Conservation (phyloP, 1,140 invertebrate species). For the Mizuhopecten yessoensis region DNA sequence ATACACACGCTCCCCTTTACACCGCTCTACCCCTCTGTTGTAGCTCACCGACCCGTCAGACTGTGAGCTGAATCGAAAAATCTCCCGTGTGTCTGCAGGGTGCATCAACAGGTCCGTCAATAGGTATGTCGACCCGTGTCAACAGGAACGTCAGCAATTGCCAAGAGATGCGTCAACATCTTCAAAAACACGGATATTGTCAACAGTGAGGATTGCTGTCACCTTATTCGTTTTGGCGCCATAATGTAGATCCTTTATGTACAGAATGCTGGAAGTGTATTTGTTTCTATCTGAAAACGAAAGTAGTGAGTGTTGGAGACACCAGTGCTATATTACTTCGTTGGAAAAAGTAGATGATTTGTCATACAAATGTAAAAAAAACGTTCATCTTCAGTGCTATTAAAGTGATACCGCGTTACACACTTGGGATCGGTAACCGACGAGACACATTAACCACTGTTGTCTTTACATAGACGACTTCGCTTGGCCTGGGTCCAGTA, state of each 20-base stretch:
- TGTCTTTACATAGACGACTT: not conserved
- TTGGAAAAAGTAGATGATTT: conserved; percentile 11
- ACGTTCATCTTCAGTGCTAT: not conserved
- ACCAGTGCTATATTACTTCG: not conserved
- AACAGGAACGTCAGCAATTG: not conserved
- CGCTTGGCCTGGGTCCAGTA: not conserved
- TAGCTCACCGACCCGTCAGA: not conserved
- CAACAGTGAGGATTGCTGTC: not conserved
- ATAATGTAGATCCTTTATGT: not conserved
- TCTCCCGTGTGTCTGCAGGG: not conserved
- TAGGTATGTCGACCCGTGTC: not conserved
- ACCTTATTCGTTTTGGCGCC: not conserved
- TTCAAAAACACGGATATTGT: not conserved
- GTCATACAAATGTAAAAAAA: not conserved
- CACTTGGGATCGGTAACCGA: not conserved
- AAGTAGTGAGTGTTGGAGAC: not conserved
- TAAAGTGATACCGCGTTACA: not conserved
- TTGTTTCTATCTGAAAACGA: not conserved
- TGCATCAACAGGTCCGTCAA: not conserved
- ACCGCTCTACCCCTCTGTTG: not conserved
- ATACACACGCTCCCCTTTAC: conserved; percentile 22
- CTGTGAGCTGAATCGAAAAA: not conserved
- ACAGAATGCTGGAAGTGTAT: not conserved
- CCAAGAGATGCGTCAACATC: not conserved
- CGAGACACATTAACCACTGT: not conserved